Base-by-base conservation (phyloP, 2,888 invertebrate species). In the Agrotis clavis region DNA sequence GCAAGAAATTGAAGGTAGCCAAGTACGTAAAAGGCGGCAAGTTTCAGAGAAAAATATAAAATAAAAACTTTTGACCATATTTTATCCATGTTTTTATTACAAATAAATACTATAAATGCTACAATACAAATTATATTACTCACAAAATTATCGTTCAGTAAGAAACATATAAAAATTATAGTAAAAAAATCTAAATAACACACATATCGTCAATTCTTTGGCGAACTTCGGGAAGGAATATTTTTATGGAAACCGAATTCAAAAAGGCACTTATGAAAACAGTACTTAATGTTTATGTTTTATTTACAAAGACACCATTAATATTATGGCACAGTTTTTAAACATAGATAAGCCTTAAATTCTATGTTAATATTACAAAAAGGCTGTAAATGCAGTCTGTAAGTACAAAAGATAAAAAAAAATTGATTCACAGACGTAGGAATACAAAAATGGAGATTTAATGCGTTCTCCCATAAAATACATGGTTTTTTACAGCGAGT, bases 91-190 rank as follows among this genome's bases (percentile, higher is more conserved):
- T 87, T 89, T 35, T 92, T 93, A 94, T 91, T 93, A 92, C 89
- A 93, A 94, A 94, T 94, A 94, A 94, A 94, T 94, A 94, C 81
- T 77, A 70, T 81, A 81, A 64, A 81, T 89, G 87, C 92, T 93
- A 93, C 86, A 90, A 88, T 92, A 91, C 89, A 90, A 87, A 88
- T 88, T 80, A 87, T 87, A 87, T 90, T 86, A 89, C 88, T 90
- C 90, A 90, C 89, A 90, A 90, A 90, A 85, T 86, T 84, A 86
- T 84, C 80, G 77, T 86, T 84, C 78, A 77, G 79, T 78, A 77
- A 87, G 68, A 83, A 79, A 85, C 83, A 83, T 83, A 87, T 84
- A 86, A 86, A 88, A 86, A 81, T 79, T 87, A 85, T 86, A 88
- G 82, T 88, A 86, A 82, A 82, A 77, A 83, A 59, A 78, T 80